A percentile compares a stretch with the other conserved stretches of the same genome.
phyloP scores from a whole-genome alignment of 1,140 invertebrate species.

The Drosophila sucinea region DNA sequence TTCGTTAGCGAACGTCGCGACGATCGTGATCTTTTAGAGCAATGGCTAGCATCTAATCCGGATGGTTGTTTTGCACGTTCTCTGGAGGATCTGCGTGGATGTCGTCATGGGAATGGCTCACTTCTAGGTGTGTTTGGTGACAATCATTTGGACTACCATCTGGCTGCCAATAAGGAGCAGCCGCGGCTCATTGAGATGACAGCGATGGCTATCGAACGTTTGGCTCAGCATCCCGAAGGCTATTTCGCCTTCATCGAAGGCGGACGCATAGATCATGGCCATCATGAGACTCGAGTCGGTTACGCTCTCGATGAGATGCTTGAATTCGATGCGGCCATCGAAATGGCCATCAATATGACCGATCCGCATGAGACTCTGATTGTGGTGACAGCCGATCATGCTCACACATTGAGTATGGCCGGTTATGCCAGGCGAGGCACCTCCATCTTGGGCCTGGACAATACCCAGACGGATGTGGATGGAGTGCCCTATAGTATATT shows the following conservation, averaged over 20 bases:
- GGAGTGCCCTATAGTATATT: conserved; percentile 86
- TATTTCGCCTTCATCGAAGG: conserved; percentile 87
- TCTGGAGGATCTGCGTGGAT: conserved; percentile 82
- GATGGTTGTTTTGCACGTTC: conserved; percentile 86
- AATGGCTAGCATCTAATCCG: conserved; percentile 82
- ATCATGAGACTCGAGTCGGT: conserved; percentile 87
- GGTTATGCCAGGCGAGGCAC: conserved; percentile 88
- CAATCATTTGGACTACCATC: conserved; percentile 84
- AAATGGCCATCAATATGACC: conserved; percentile 85
- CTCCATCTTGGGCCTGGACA: conserved; percentile 85
- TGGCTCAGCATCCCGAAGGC: conserved; percentile 85
- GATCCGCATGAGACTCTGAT: conserved; percentile 86
- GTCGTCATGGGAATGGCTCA: conserved; percentile 60
- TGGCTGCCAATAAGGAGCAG: conserved; percentile 85
- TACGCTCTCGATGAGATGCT: conserved; percentile 88
- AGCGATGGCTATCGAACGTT: conserved; percentile 87
- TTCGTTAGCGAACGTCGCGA: conserved; percentile 85
- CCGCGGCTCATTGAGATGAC: conserved; percentile 91
- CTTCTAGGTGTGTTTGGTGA: conserved; percentile 84
- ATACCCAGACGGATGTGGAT: conserved; percentile 51
- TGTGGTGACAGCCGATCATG: conserved; percentile 88
- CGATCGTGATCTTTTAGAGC: conserved; percentile 83
- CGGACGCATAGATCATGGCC: conserved; percentile 89
- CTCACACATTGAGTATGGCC: conserved; percentile 87
- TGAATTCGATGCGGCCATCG: conserved; percentile 87